Evolutionary conservation across 2,888 invertebrate species (phyloP).

Genomic region (Eupelmus urozonus): DNA sequence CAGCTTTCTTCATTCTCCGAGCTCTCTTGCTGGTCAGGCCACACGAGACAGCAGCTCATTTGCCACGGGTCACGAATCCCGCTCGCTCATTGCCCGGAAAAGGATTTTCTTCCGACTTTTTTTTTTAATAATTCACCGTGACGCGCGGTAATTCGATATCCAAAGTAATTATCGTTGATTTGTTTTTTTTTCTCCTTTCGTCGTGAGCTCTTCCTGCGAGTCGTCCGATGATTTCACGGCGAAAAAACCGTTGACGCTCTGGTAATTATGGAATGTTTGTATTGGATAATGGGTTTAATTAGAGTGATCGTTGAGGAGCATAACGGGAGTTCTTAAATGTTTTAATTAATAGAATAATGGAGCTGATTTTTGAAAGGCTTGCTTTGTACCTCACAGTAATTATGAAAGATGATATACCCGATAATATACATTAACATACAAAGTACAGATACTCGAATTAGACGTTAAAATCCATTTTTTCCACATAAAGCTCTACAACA

Average conservation of each 20-base stretch:
- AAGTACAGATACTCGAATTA: too few relatives aligned
- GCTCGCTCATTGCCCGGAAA: background rate
- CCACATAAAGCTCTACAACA: too few relatives aligned
- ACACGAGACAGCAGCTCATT: background rate
- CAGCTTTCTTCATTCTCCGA: too few relatives aligned
- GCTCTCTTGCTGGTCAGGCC: too few relatives aligned
- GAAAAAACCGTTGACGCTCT: background rate
- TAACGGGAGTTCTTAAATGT: background rate
- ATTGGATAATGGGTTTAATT: background rate
- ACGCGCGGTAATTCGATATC: conserved; percentile 8
- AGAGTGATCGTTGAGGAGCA: background rate
- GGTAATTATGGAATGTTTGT: background rate
- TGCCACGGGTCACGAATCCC: conserved; percentile 8
- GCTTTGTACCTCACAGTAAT: too few relatives aligned
- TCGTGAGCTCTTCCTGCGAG: background rate
- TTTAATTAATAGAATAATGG: conserved; percentile 6
- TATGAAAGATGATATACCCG: too few relatives aligned
- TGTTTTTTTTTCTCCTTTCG: background rate
- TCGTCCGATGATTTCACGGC: background rate
- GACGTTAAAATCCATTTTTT: too few relatives aligned
- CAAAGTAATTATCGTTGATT: conserved; percentile 2
- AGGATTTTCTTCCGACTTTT: conserved; percentile 10
- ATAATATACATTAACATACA: too few relatives aligned
- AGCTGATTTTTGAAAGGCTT: background rate
- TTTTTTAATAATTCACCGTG: background rate